Conservation (phyloP, 2,888 invertebrate genomes). For the Boloria selene region DNA sequence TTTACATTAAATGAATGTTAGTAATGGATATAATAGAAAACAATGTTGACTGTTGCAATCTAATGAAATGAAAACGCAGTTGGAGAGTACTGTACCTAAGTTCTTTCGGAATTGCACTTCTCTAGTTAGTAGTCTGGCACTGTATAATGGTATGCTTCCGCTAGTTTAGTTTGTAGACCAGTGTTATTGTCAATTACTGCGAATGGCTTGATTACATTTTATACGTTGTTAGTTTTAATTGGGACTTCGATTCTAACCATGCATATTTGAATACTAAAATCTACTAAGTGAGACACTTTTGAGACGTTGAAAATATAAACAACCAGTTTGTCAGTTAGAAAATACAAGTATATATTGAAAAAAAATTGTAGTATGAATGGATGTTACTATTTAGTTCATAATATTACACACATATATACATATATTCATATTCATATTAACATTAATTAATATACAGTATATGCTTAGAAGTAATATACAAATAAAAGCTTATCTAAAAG, state of each 20-base stretch:
- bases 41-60: constrained; percentile 3
- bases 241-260: neutral
- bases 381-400: too few relatives aligned
- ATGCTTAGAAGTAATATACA: too few relatives aligned
- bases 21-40: neutral
- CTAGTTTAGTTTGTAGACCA: constrained; percentile 17
- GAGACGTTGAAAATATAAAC: too few relatives aligned
- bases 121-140: constrained; percentile 10
- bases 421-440: too few relatives aligned
- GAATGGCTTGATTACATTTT: constrained; percentile 12
- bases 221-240: neutral
- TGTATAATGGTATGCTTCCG: constrained; percentile 23
- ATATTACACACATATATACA: too few relatives aligned
- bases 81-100: constrained; percentile 12
- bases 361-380: too few relatives aligned
- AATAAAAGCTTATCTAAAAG: too few relatives aligned
- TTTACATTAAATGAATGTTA: neutral
- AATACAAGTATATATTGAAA: too few relatives aligned
- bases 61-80: constrained; percentile 21
- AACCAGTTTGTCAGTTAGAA: too few relatives aligned
- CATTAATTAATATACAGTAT: too few relatives aligned
- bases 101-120: constrained; percentile 12
- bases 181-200: constrained; percentile 19
- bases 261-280: too few relatives aligned
- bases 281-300: too few relatives aligned